Evolutionary conservation across 2,888 invertebrate species (phyloP).

Genomic region (Agelastica alni): DNA sequence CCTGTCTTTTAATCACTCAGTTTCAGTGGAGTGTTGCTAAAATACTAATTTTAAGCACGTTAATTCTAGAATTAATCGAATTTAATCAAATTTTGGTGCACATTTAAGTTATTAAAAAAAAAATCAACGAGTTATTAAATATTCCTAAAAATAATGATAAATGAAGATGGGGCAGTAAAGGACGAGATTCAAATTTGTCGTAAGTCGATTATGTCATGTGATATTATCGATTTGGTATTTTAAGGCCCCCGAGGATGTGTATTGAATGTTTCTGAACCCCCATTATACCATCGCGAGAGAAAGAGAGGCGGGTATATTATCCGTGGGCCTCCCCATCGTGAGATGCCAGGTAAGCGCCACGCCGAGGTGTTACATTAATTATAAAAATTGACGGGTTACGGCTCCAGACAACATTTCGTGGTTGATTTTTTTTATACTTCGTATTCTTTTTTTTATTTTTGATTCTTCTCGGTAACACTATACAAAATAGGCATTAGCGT

Average conservation of each 20-base stretch:
- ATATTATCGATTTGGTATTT: background rate
- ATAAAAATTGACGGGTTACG: slow-evolving; percentile 49
- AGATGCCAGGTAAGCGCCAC: slow-evolving; percentile 36
- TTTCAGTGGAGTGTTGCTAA: too few species aligned
- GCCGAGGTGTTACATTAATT: slow-evolving; percentile 51
- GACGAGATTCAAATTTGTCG: background rate
- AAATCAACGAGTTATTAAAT: too few species aligned
- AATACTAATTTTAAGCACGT: too few species aligned
- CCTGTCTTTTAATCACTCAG: too few species aligned
- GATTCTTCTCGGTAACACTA: slow-evolving; percentile 15
- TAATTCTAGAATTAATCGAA: too few species aligned
- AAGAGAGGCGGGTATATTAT: slow-evolving; percentile 10
- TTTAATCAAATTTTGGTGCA: too few species aligned
- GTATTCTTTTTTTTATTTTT: slow-evolving; percentile 22
- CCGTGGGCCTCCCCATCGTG: slow-evolving; percentile 17
- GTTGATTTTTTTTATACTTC: slow-evolving; percentile 22
- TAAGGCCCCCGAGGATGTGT: background rate
- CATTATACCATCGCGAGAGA: slow-evolving; percentile 9
- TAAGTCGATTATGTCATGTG: slow-evolving; percentile 6
- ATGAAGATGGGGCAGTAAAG: too few species aligned
- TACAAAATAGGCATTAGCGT: background rate
- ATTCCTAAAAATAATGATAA: too few species aligned
- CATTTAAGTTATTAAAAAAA: too few species aligned
- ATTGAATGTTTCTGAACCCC: background rate
- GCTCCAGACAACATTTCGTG: slow-evolving; percentile 47